Percentiles rank a stretch among this genome's conserved stretches.
Conservation (phyloP, 2,113 vertebrate species). For the Steatornis caripensis region DNA sequence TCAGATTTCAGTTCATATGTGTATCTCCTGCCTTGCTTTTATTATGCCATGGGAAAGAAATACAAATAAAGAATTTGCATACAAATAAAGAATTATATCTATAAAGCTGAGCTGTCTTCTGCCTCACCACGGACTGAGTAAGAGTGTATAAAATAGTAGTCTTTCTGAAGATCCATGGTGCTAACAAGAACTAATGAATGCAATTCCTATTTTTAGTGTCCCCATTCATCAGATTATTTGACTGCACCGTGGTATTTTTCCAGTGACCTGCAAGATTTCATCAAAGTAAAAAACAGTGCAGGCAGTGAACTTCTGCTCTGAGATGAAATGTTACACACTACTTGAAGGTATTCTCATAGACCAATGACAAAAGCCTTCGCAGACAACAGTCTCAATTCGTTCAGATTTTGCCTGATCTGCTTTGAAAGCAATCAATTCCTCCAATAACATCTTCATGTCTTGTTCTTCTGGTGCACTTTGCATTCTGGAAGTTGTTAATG, state of each 20-base stretch:
- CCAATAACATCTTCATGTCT: background rate
- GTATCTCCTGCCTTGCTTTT: background rate
- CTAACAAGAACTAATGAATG: slow-evolving; percentile 17
- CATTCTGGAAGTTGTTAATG: background rate
- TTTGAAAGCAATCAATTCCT: background rate
- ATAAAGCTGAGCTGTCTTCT: background rate
- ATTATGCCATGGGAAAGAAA: background rate
- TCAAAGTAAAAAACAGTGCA: background rate
- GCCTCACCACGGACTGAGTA: background rate
- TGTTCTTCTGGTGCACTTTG: background rate
- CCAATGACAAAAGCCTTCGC: background rate
- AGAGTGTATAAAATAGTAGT: background rate
- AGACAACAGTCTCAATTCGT: background rate
- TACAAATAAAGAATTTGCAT: background rate
- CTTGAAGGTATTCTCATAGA: background rate
- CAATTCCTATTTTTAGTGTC: background rate
- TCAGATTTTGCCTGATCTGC: background rate
- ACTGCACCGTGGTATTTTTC: background rate
- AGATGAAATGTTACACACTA: background rate
- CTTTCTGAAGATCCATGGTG: background rate
- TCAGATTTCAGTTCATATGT: background rate
- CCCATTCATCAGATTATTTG: slow-evolving; percentile 24
- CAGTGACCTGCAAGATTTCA: background rate
- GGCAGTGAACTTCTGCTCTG: background rate
- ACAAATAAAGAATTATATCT: background rate